These are phyloP conservation scores for Aythya baeri DNA, from an alignment of 2,113 vertebrate genomes.

Conservation along the genomic window DNA sequence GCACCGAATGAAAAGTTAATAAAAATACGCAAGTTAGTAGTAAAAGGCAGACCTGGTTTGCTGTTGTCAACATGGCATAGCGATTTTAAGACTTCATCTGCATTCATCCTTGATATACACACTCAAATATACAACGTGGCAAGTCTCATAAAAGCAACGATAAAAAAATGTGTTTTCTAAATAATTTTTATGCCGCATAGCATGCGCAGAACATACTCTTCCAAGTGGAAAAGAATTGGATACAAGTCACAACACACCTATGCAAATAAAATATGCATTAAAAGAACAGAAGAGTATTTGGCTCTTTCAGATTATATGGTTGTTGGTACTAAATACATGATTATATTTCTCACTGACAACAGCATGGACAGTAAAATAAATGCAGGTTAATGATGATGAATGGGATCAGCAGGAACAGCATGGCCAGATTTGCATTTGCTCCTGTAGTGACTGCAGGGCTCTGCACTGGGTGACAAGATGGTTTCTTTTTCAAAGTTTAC, in stretches of 20 bases:
- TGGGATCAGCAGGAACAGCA: not conserved
- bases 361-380: not conserved
- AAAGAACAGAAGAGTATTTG: not conserved
- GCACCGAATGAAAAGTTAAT: slow-evolving; percentile 4
- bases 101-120: not conserved
- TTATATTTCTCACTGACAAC: not conserved
- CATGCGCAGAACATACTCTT: not conserved
- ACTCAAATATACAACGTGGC: not conserved
- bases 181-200: not conserved
- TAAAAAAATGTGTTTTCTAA: not conserved
- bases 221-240: not conserved
- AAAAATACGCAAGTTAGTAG: not conserved
- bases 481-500: not conserved
- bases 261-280: not conserved
- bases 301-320: not conserved
- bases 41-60: not conserved
- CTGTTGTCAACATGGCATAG: not conserved
- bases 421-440: not conserved
- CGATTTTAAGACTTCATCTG: not conserved
- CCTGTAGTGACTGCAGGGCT: not conserved
- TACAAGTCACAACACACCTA: not conserved
- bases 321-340: not conserved
- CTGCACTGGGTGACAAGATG: not conserved
- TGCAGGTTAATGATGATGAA: not conserved
- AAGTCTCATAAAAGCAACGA: not conserved